Evolutionary conservation across 1,140 invertebrate species (phyloP), one percentile per base, ranked within the genome.

Genomic region (Lasaia peninsularis): DNA sequence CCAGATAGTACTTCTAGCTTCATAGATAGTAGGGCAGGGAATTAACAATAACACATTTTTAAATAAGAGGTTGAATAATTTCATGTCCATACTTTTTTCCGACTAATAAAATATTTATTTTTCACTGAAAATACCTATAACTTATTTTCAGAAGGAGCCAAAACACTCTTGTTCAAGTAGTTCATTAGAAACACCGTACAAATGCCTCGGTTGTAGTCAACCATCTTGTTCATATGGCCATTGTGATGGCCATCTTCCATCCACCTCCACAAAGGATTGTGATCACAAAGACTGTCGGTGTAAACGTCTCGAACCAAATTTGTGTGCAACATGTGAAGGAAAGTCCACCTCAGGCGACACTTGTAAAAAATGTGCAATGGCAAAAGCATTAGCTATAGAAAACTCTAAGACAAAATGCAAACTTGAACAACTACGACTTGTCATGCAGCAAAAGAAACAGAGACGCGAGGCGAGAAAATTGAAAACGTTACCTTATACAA

Each of bases 361-460:
- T 20, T 90, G 87, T 71, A 78, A 77, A 53, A 86, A 86, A 56
- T 90, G 88, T 62, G 72, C 84, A 60, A 73, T 71, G 2, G 89
- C 83, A 20, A 91, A 78, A 89, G 90, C 75, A 67, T 69, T 91
- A 74, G 90, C 92, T 84, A 73, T 91, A 74, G 95, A 95, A 73
- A 95, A 96, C 71, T 92, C 93, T 60, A 94, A 95, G 62, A 95
- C 95, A 4, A 94, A 95, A 65, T 94, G 94, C 37, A 98, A 98
- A 82, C 92, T 97, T 85, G 94, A 96, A 73, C 94, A 95, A 54
- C 88, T 98, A 11, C 93, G 95, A 59, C 89, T 96, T 18, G 95
- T 97, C 28, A 95, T 98, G 95, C 95, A 96, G 67, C 95, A 97
- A 78, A 92, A 95, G 67, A 93, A 96, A 53, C 94, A 95, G 59